Evolutionary conservation across 1,140 invertebrate species (phyloP).

Genomic region (Alviniconcha marisindica): DNA sequence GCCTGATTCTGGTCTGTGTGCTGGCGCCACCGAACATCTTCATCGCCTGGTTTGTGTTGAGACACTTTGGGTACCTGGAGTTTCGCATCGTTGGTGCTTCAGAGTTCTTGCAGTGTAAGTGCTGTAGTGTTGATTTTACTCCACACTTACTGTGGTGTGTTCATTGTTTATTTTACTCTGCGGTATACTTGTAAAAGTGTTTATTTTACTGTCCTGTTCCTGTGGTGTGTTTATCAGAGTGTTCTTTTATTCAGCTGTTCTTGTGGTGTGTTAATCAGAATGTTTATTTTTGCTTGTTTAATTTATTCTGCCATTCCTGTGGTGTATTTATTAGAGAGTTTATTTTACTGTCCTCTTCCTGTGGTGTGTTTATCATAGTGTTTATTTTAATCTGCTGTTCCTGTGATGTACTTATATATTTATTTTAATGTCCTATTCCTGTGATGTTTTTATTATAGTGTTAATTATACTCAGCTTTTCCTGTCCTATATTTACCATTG

Average conservation of each 20-base stretch:
- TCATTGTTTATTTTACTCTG: too few species aligned
- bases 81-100: conserved; percentile 71
- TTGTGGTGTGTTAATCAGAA: neutral
- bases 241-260: too few species aligned
- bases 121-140: too few species aligned
- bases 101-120: conserved; percentile 48
- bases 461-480: conserved; percentile 40
- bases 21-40: conserved; percentile 65
- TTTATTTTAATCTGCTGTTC: too few species aligned
- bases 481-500: neutral
- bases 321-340: too few species aligned
- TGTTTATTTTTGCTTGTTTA: conserved; percentile 16
- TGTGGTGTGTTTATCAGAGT: neutral
- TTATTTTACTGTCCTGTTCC: conserved; percentile 35
- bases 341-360: conserved; percentile 19
- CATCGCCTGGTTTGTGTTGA: conserved; percentile 60
- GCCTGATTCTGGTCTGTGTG: conserved; percentile 59
- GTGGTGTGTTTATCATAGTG: neutral
- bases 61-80: conserved; percentile 68
- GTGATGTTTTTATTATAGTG: too few species aligned
- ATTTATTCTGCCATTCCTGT: too few species aligned
- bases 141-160: too few species aligned
- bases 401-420: neutral
- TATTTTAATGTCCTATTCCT: too few species aligned
- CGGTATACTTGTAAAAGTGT: conserved; percentile 51